phyloP scores from a whole-genome alignment of 2,888 invertebrate species.

The Cheilosia urbana region DNA sequence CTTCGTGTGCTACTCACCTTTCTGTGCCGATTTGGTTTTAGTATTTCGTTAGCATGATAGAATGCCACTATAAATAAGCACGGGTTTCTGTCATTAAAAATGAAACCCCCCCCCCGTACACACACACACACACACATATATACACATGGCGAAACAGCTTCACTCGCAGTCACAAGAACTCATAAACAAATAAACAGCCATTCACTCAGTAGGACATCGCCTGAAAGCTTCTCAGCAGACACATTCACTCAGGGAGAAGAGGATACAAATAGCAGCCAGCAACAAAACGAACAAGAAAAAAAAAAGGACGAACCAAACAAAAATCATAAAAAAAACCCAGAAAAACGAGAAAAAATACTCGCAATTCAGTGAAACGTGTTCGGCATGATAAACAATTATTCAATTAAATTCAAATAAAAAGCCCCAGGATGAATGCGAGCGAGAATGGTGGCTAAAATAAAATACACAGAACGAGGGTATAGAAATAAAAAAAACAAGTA shows the following conservation, averaged over 20 bases:
- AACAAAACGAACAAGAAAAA: slow-evolving; percentile 34
- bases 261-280: slow-evolving; percentile 56
- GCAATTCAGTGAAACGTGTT: slow-evolving; percentile 79
- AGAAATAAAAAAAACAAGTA: too few species aligned
- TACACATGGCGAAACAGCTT: slow-evolving; percentile 3
- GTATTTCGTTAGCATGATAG: slow-evolving; percentile 45
- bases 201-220: slow-evolving; percentile 75
- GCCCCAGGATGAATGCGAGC: slow-evolving; percentile 76
- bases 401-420: slow-evolving; percentile 83
- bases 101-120: slow-evolving; percentile 21
- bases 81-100: slow-evolving; percentile 67
- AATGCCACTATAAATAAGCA: slow-evolving; percentile 68
- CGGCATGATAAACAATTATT: slow-evolving; percentile 83
- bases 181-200: slow-evolving; percentile 75
- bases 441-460: slow-evolving; percentile 45
- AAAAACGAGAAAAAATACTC: slow-evolving; percentile 74
- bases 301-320: slow-evolving; percentile 54
- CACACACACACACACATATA: slow-evolving; percentile 3
- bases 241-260: slow-evolving; percentile 68
- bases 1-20: slow-evolving; percentile 66
- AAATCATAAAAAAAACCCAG: slow-evolving; percentile 51
- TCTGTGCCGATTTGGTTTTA: slow-evolving; percentile 47
- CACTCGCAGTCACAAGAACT: slow-evolving; percentile 49
- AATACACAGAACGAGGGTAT: slow-evolving; percentile 36
- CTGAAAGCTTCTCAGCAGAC: slow-evolving; percentile 72